phyloP scores from a whole-genome alignment of 2,888 invertebrate species.

The Trissolcus japonicus region DNA sequence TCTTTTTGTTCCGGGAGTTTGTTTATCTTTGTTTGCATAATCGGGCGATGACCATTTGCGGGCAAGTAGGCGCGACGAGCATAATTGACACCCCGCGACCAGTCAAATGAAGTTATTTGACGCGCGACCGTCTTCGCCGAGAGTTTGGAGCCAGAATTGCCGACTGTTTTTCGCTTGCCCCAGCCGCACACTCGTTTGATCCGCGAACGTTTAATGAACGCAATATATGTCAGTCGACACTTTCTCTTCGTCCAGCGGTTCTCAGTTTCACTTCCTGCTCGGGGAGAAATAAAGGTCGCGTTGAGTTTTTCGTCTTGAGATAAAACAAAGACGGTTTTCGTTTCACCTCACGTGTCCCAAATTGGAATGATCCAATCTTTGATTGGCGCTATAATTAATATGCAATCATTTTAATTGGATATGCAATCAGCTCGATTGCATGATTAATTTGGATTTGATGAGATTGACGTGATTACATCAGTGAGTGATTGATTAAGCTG shows the following conservation, averaged over 20 bases:
- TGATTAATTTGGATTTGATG: conserved; percentile 1
- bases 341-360: too few relatives aligned
- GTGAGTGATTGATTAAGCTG: too few relatives aligned
- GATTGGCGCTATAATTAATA: too few relatives aligned
- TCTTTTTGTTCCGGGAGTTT: too few relatives aligned
- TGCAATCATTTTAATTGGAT: too few relatives aligned
- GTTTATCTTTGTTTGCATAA: too few relatives aligned
- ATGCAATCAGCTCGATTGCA: background rate
- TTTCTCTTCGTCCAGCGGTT: conserved; percentile 73
- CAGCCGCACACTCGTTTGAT: conserved; percentile 43
- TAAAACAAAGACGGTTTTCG: conserved; percentile 4
- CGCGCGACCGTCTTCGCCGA: background rate
- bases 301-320: conserved; percentile 24
- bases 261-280: conserved; percentile 74
- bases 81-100: background rate
- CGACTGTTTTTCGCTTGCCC: conserved; percentile 25
- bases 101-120: background rate
- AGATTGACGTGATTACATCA: too few relatives aligned
- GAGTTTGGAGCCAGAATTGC: conserved; percentile 4
- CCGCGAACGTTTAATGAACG: conserved; percentile 58
- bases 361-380: too few relatives aligned
- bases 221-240: conserved; percentile 66
- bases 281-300: conserved; percentile 53
- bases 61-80: too few relatives aligned
- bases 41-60: too few relatives aligned